Percentiles rank a stretch among this genome's conserved stretches.
Conservation (phyloP, 1,140 invertebrate species). For the silkworm (Bombyx mori) region DNA sequence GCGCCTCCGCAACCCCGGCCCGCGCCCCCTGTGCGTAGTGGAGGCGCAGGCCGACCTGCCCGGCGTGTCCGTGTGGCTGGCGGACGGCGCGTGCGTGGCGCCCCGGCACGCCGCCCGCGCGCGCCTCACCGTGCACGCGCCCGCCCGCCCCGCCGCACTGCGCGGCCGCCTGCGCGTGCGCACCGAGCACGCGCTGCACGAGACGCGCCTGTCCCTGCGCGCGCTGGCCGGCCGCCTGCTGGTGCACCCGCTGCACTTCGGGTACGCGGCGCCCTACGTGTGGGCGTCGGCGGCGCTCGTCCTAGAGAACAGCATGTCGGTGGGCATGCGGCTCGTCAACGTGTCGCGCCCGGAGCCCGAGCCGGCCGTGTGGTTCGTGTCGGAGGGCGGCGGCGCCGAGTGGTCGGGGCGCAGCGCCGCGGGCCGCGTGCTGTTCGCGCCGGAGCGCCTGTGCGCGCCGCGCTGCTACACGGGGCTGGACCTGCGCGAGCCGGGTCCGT, state of each 20-base stretch:
- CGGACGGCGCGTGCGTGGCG: conserved; percentile 24
- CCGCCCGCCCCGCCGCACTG: conserved; percentile 35
- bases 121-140: conserved; percentile 43
- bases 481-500: conserved; percentile 27
- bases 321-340: conserved; percentile 28
- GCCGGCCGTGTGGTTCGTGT: conserved; percentile 4
- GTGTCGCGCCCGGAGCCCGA: conserved; percentile 18
- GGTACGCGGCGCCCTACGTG: conserved; percentile 30
- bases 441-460: conserved; percentile 35
- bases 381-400: background rate
- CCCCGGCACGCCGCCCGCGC: conserved; percentile 23
- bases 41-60: conserved; percentile 27
- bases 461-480: conserved; percentile 49
- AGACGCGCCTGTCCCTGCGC: conserved; percentile 17
- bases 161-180: conserved; percentile 23
- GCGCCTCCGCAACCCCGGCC: conserved; percentile 36
- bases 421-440: conserved; percentile 26
- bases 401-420: conserved; percentile 12
- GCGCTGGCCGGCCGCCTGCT: conserved; percentile 26
- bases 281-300: conserved; percentile 24
- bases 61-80: conserved; percentile 22
- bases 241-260: conserved; percentile 17
- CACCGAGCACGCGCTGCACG: conserved; percentile 19
- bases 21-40: conserved; percentile 33
- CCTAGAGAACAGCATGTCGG: conserved; percentile 37